Conservation (phyloP, 2,113 vertebrate species). For the Diadophis punctatus region DNA sequence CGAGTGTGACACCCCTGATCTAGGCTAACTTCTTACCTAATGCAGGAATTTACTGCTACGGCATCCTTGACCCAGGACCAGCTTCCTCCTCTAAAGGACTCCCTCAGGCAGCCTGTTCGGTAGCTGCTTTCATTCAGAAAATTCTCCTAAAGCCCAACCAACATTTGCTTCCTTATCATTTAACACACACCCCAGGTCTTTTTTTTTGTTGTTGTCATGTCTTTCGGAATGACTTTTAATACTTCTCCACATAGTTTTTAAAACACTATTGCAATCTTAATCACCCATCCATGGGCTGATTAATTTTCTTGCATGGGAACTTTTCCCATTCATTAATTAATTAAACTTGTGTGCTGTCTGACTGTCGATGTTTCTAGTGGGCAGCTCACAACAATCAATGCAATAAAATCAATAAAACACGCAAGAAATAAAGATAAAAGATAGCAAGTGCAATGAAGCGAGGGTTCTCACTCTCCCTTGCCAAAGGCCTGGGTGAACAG, state of each 20-base stretch:
- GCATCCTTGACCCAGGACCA: neutral
- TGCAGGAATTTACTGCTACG: neutral
- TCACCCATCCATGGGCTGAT: neutral
- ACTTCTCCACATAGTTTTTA: neutral
- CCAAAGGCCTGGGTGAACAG: neutral
- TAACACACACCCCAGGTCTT: neutral
- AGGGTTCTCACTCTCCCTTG: neutral
- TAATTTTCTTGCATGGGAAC: neutral
- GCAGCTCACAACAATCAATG: neutral
- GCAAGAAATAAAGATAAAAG: neutral
- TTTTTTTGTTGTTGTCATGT: neutral
- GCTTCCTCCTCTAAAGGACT: neutral
- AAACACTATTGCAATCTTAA: neutral
- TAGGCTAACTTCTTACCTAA: neutral
- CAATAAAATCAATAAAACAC: neutral
- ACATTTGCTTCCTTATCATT: neutral
- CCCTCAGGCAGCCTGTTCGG: neutral
- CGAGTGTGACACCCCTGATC: no score
- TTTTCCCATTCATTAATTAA: neutral
- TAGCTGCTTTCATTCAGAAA: neutral
- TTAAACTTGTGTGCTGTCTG: neutral
- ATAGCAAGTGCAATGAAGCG: neutral
- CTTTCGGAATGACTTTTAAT: neutral
- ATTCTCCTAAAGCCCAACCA: neutral
- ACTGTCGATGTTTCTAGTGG: neutral